Evolutionary conservation across 2,113 vertebrate species (phyloP), one percentile per base, ranked within the genome.

Genomic region (Caranx melampygus): DNA sequence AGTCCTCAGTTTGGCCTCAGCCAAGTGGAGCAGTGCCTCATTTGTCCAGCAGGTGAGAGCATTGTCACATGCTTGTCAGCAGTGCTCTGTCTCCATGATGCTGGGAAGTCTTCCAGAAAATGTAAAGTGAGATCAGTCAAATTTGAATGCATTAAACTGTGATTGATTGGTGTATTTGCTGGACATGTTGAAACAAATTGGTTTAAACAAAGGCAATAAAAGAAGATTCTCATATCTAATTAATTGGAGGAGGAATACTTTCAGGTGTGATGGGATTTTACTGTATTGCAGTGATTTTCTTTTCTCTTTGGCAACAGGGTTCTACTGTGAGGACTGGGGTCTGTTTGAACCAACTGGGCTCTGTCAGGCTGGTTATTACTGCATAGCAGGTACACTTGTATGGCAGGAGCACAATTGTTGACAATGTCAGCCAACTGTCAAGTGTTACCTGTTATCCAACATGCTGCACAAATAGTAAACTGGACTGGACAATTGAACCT

Each of bases 281-380:
- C 13, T 78, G 13, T 62, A 15, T 55, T 75, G 13, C 40, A 66
- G 0, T 66, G 52, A 4, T 64, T 4, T 54, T 70, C 60, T 2
- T 51, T 3, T 44, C 59, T 26, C 71, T 86, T 61, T 59, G 15
- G 21, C 18, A 16, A 45, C 74, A 97, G 96, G 96, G 15, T 93
- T 95, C 90, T 96, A 93, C 87, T 97, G 96, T 93, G 95, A 94
- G 64, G 95, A 95, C 12, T 95, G 96, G 95, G 95, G 95, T 65
- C 88, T 96, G 14, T 93, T 95, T 68, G 94, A 94, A 86, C 94
- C 96, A 16, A 93, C 92, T 66, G 96, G 96, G n/a, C 92, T 85
- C 60, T 97, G 95, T 82, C 93, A 95, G 70, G 92, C 94, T 55
- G 96, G 95, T 65, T 96, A 94, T 89, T 96, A 96, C 93, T 96